Conservation (phyloP, 2,888 invertebrate species). For the Tortricodes alternella region DNA sequence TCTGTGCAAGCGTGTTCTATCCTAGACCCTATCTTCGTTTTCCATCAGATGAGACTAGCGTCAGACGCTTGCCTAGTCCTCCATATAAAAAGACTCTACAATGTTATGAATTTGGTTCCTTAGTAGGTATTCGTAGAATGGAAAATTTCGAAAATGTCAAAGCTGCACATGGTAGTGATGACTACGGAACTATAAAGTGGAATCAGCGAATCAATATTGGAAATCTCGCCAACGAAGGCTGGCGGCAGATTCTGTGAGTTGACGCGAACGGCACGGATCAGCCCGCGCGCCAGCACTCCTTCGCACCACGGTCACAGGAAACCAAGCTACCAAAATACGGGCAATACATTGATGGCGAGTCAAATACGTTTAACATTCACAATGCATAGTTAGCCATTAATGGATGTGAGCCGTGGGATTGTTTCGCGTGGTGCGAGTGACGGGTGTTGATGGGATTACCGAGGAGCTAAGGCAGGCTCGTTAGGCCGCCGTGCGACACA, state of each 20-base stretch:
- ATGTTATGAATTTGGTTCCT: too few species aligned
- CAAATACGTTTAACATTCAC: neutral
- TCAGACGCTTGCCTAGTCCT: too few species aligned
- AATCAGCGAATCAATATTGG: constrained; percentile 1
- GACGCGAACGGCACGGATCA: constrained; percentile 13
- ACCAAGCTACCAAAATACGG: neutral
- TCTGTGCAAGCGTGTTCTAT: neutral
- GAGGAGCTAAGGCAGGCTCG: neutral
- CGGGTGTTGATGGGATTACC: neutral
- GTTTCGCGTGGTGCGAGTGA: neutral
- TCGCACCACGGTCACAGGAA: neutral
- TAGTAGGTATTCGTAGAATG: neutral
- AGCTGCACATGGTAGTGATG: neutral
- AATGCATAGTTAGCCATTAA: neutral
- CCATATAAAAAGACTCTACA: too few species aligned
- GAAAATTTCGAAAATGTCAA: neutral
- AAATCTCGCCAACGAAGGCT: constrained; percentile 8
- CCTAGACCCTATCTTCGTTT: neutral
- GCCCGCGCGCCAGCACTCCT: neutral
- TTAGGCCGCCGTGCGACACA: neutral
- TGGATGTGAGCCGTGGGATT: neutral
- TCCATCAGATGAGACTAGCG: too few species aligned
- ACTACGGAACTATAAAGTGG: neutral
- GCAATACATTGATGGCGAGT: neutral
- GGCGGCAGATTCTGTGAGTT: neutral